Evolutionary conservation across 2,888 invertebrate genomes (phyloP).

Genomic region (Prenolepis imparis): DNA sequence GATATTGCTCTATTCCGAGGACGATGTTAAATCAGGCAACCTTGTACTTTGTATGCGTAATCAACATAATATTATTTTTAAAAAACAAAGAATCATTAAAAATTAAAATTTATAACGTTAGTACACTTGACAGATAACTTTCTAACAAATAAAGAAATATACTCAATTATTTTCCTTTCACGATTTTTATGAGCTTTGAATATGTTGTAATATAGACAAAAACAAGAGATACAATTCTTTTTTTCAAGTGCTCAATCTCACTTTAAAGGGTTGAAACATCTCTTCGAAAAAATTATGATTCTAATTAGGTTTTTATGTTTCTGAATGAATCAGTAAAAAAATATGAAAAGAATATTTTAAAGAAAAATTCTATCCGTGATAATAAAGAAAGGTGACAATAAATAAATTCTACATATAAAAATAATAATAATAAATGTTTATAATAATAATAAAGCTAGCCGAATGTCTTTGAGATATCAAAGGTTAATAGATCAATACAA

Average conservation of each 20-base stretch:
- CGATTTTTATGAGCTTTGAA: neutral
- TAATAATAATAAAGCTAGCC: too few relatives aligned
- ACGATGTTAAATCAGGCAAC: neutral
- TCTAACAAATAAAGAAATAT: neutral
- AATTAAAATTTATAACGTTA: neutral
- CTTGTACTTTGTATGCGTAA: neutral
- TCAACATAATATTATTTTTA: neutral
- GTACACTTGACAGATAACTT: neutral
- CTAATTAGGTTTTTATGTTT: neutral
- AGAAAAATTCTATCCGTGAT: too few relatives aligned
- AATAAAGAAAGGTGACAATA: too few relatives aligned
- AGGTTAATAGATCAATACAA: too few relatives aligned
- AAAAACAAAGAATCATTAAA: neutral
- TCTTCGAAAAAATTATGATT: neutral
- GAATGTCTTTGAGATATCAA: too few relatives aligned
- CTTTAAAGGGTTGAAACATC: neutral
- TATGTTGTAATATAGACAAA: neutral
- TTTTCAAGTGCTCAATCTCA: neutral
- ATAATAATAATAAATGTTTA: too few relatives aligned
- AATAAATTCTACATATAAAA: too few relatives aligned
- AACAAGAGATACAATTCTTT: neutral
- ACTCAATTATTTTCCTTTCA: neutral
- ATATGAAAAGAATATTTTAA: too few relatives aligned
- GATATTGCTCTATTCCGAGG: conserved; percentile 13
- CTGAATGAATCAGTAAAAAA: neutral